Evolutionary conservation across 2,113 vertebrate species (phyloP), one percentile per base, ranked within the genome.

Genomic region (Dipodomys stephensi): DNA sequence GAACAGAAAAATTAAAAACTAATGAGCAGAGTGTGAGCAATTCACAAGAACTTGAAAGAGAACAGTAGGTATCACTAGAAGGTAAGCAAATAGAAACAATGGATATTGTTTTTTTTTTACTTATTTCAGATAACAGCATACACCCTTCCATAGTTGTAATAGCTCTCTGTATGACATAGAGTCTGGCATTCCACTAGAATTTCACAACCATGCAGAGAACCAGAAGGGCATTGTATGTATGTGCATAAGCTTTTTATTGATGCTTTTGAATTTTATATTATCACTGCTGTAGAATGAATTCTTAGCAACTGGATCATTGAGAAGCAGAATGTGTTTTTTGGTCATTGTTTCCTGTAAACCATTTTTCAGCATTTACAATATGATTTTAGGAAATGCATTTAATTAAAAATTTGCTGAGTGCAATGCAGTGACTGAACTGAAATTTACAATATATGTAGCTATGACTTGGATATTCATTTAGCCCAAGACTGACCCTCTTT

Each of bases 351-450:
- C 86, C 87, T 67, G 13, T 32, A 83, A 74, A 23, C 4, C 25
- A 18, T 62, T 85, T 88, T 84, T 69, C 4, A 23, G 83, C 46
- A 88, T 83, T 83, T 53, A 65, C 68, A 65, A 74, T 35, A 49
- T 76, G 62, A 60, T 16, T 92, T 32, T 19, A 95, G 88, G 71
- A 57, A 94, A 78, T 94, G 1, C 62, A 92, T 97, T 97, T 30
- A 95, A 93, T 97, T 87, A 95, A 96, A 95, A 96, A 96, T 93
- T 87, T 86, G 88, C 74, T 73, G 7, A 96, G 92, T 96, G 96
- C 97, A 97, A 96, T 98, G 97, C 94, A 95, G 91, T 90, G 67
- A 69, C 30, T 90, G 83, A 96, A 95, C 83, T 78, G 78, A 96
- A 97, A 96, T 95, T 95, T 86, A 93, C 78, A 95, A 90, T 96